phyloP scores from a whole-genome alignment of 2,888 invertebrate genomes.

The Dryobotodes eremita region DNA sequence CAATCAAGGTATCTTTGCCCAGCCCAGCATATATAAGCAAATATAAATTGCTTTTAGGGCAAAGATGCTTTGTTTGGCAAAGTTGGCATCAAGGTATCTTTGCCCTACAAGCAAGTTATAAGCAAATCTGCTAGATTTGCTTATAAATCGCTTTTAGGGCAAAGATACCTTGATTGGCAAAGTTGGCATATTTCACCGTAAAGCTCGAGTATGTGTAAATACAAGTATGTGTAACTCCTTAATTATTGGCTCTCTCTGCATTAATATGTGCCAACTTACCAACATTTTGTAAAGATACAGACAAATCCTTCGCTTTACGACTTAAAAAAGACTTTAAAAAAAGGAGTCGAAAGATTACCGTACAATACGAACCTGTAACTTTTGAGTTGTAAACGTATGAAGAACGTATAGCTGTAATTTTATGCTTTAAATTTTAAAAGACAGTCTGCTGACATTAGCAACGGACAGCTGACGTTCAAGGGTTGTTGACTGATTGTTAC shows the following conservation, averaged over 20 bases:
- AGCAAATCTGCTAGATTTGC: too few species aligned
- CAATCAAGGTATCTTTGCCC: too few species aligned
- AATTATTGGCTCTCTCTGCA: background rate
- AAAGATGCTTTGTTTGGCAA: too few species aligned
- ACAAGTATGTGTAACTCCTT: background rate
- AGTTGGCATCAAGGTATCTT: too few species aligned
- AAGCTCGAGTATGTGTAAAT: background rate
- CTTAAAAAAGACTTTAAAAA: background rate
- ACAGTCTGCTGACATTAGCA: conserved; percentile 32
- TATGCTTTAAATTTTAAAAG: conserved; percentile 51
- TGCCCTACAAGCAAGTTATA: too few species aligned
- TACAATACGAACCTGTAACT: conserved; percentile 11
- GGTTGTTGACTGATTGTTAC: conserved; percentile 32
- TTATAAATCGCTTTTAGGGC: too few species aligned
- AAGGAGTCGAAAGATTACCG: conserved; percentile 16
- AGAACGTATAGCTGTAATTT: conserved; percentile 50
- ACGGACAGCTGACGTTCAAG: conserved; percentile 36
- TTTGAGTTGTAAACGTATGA: conserved; percentile 25
- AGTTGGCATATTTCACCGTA: too few species aligned
- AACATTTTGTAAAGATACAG: background rate
- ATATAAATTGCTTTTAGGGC: too few species aligned
- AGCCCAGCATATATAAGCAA: too few species aligned
- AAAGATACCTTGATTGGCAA: too few species aligned
- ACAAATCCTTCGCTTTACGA: background rate
- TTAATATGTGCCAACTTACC: background rate